These are phyloP conservation scores for Craniophora ligustri DNA, from an alignment of 2,888 invertebrate species.

Conservation along the genomic window DNA sequence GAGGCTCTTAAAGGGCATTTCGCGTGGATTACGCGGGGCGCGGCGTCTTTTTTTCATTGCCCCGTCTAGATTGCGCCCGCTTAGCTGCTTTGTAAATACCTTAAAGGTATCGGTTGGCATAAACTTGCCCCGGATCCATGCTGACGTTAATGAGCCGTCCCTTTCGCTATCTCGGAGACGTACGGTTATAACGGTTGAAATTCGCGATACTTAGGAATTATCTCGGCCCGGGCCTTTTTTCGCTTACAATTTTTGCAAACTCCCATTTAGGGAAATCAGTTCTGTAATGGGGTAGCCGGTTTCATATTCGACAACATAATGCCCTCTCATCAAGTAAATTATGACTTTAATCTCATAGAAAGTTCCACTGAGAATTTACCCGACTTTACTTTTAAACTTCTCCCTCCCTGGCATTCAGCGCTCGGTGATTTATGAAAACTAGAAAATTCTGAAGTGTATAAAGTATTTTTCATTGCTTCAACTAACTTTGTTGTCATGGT, in stretches of 20 bases:
- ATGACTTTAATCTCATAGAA: constrained; percentile 84
- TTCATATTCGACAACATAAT: constrained; percentile 80
- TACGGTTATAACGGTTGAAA: constrained; percentile 77
- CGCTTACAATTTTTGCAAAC: constrained; percentile 67
- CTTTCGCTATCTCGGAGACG: constrained; percentile 82
- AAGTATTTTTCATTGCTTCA: constrained; percentile 75
- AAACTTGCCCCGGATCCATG: constrained; percentile 79
- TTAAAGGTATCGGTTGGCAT: constrained; percentile 84
- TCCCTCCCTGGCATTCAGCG: constrained; percentile 75
- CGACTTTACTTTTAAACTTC: constrained; percentile 82
- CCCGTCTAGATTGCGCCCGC: constrained; percentile 75
- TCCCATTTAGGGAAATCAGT: constrained; percentile 72
- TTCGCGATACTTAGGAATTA: constrained; percentile 75
- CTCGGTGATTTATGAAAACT: constrained; percentile 84
- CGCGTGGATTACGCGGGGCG: constrained; percentile 76
- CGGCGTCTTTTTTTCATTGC: constrained; percentile 75
- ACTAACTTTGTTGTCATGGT: constrained; percentile 71
- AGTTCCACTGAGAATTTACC: constrained; percentile 77
- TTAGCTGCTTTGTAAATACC: constrained; percentile 85
- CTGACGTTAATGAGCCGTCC: constrained; percentile 85
- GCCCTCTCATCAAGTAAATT: constrained; percentile 82
- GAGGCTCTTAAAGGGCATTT: constrained; percentile 82
- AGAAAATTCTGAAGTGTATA: constrained; percentile 75
- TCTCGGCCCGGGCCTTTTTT: constrained; percentile 65
- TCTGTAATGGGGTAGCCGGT: constrained; percentile 67